A percentile compares a stretch with the other conserved stretches of the same genome.
Conservation (phyloP, 1,140 invertebrate species). For the Caenorhabditis brenneri region DNA sequence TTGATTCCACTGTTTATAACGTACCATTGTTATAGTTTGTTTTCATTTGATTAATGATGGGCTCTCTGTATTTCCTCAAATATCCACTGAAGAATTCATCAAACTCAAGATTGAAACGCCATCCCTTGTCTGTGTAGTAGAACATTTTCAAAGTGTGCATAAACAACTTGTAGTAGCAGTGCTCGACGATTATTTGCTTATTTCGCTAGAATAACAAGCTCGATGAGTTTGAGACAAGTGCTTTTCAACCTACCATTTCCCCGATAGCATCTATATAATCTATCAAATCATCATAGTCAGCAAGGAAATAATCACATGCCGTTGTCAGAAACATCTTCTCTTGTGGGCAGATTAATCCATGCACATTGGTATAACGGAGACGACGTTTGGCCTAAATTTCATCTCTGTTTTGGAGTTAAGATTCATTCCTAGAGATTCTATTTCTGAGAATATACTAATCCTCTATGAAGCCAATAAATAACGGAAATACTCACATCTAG, state of each 20-base stretch:
- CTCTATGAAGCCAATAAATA: too few species aligned
- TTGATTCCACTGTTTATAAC: too few species aligned
- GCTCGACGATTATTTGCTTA: constrained; percentile 40
- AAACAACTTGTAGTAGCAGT: constrained; percentile 28
- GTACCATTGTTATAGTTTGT: neutral
- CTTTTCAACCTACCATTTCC: neutral
- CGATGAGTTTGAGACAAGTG: neutral
- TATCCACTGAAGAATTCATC: constrained; percentile 31
- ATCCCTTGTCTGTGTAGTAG: constrained; percentile 16
- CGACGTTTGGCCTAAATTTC: constrained; percentile 14
- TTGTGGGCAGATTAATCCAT: neutral
- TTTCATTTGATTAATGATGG: neutral
- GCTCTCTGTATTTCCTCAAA: constrained; percentile 2
- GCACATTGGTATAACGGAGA: neutral
- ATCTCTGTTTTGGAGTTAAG: too few species aligned
- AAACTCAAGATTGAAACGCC: neutral
- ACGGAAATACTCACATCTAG: neutral
- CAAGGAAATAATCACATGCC: constrained; percentile 2
- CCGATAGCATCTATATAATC: neutral
- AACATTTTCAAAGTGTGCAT: constrained; percentile 41
- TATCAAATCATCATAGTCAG: constrained; percentile 11
- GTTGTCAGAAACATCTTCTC: constrained; percentile 25
- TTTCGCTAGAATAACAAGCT: constrained; percentile 25
- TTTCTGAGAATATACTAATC: too few species aligned
- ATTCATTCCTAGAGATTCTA: neutral